Base-by-base conservation (phyloP, 2,113 vertebrate species). In the Trematocara nigrifrons region DNA sequence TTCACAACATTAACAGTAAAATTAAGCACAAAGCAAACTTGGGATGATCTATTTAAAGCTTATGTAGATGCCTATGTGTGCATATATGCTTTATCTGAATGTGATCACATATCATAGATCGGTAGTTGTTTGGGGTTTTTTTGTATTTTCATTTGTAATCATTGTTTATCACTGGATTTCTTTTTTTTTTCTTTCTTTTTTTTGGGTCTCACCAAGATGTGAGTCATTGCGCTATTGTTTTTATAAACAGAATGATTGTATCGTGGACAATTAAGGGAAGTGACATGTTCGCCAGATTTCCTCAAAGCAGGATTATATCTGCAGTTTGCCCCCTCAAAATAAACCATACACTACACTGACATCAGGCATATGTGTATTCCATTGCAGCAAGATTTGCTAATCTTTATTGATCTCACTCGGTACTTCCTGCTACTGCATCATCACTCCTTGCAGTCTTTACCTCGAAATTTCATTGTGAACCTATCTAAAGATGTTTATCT, bases 101-200 rank as follows among this genome's bases (percentile, higher is more conserved):
- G 80, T 76, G 76, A 57, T 40, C 11, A 69, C 83, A 85, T 86
- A 81, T 93, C 42, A 4, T 81, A 85, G 59, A 66, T 86, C 45
- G 35, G 35, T 82, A 45, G 81, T 52, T 80, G 7, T 53, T 76
- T 49, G 42, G 29, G 29, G 2, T 31, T 31, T 31, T 29, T 64
- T 86, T 84, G 79, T 45, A 10, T 10, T 76, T 71, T 69, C 51
- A 29, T 81, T 49, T 85, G 38, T 81, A 64, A 77, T 86, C 83
- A 59, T 93, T 90, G 89, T 95, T 94, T 89, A 93, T 95, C 94
- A 96, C 93, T 95, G 94, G 95, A 95, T 92, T 87, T 57, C 16
- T 76, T 16, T 79, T 3, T 0, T 1, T 5, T 3, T 1, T 49
- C 0, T 5, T 40, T 45, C 15, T 22, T 0, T 5, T 40, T 45